Evolutionary conservation across 2,113 vertebrate species (phyloP).

Genomic region (Ciconia stormi): DNA sequence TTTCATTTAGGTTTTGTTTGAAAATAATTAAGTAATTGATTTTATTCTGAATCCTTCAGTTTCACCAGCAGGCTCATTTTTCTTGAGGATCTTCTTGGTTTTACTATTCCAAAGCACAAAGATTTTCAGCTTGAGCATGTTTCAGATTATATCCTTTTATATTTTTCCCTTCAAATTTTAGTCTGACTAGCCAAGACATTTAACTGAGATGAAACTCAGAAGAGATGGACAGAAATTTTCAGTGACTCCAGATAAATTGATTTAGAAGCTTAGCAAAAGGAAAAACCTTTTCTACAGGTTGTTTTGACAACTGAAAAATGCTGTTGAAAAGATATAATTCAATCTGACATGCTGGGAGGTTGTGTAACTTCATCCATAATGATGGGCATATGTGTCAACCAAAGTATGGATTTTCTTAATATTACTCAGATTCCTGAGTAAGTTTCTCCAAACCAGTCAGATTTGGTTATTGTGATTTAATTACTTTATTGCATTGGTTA

Average conservation of each 20-base stretch:
- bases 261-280: not conserved
- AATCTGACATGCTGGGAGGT: not conserved
- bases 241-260: not conserved
- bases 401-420: not conserved
- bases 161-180: not conserved
- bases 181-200: not conserved
- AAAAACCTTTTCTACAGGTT: not conserved
- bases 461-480: not conserved
- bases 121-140: not conserved
- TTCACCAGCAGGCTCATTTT: not conserved
- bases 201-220: not conserved
- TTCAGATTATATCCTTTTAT: not conserved
- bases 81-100: not conserved
- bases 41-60: not conserved
- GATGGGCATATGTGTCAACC: not conserved
- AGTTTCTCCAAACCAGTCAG: not conserved
- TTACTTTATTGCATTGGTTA: not conserved
- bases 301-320: not conserved
- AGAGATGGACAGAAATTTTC: not conserved
- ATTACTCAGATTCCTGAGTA: not conserved
- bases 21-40: not conserved
- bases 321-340: not conserved
- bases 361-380: not conserved
- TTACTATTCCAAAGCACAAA: not conserved
- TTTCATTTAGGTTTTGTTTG: not conserved